phyloP scores from a whole-genome alignment of 2,797 vertebrate genomes.

The Pristis pectinata region DNA sequence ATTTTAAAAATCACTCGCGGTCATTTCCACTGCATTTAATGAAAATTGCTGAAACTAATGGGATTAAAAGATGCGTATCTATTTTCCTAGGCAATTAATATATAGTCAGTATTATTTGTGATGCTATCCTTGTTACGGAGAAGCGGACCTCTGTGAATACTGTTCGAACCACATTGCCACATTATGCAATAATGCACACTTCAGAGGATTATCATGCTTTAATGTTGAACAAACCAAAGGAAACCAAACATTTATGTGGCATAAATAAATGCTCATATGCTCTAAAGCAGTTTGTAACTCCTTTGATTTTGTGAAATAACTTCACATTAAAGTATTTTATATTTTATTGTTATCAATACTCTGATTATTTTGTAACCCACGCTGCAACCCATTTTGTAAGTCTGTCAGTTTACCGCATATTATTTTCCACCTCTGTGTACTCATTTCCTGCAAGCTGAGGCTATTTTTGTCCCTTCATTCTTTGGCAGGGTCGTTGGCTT shows the following conservation, averaged over 20 bases:
- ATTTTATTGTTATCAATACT: neutral
- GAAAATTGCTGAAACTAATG: neutral
- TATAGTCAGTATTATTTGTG: neutral
- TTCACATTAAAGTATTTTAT: neutral
- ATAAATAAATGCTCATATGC: neutral
- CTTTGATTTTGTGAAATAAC: neutral
- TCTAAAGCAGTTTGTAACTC: neutral
- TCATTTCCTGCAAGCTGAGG: slow-evolving; percentile 8
- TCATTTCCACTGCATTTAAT: slow-evolving; percentile 1
- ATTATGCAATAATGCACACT: neutral
- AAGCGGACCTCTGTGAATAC: neutral
- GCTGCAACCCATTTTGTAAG: neutral
- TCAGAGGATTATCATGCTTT: slow-evolving; percentile 10
- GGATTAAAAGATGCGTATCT: neutral
- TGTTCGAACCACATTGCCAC: neutral
- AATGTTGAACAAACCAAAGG: neutral
- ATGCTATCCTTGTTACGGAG: neutral
- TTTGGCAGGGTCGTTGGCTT: neutral
- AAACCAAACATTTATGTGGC: slow-evolving; percentile 5
- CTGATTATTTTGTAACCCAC: neutral
- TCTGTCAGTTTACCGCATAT: neutral
- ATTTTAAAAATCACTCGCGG: neutral
- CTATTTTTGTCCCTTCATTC: slow-evolving; percentile 5
- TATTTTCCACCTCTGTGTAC: slow-evolving; percentile 19
- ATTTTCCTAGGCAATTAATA: neutral